Evolutionary conservation across 2,888 invertebrate genomes (phyloP).

Genomic region (Arctia plantaginis): DNA sequence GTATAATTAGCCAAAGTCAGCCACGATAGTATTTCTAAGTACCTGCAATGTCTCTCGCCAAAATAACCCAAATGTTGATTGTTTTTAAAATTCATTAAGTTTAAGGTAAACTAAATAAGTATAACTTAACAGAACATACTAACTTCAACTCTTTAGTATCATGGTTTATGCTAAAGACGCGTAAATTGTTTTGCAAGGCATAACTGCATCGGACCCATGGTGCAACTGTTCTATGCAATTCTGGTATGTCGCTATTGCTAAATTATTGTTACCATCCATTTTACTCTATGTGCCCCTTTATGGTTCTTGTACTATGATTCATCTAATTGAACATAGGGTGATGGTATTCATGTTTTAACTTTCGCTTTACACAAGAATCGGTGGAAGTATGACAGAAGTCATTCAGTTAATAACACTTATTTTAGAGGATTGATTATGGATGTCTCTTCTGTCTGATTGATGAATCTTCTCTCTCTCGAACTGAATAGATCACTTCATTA

Average conservation of each 20-base stretch:
- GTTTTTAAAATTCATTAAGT: no score
- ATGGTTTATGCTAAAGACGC: background rate
- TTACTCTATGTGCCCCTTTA: slow-evolving; percentile 26
- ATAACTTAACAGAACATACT: background rate
- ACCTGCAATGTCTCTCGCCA: no score
- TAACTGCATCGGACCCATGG: slow-evolving; percentile 28
- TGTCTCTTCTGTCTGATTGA: no score
- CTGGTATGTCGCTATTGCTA: slow-evolving; percentile 38
- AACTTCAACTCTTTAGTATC: background rate
- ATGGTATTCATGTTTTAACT: no score
- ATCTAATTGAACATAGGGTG: background rate
- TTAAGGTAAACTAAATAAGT: no score
- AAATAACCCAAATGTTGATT: no score
- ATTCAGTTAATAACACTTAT: no score
- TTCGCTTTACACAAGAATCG: background rate
- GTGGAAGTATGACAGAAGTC: background rate
- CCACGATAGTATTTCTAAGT: no score
- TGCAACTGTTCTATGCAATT: slow-evolving; percentile 46
- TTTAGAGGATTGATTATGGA: no score
- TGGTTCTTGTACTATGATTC: slow-evolving; percentile 25
- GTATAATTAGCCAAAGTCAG: no score
- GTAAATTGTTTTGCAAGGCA: slow-evolving; percentile 41
- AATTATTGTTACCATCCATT: slow-evolving; percentile 48
- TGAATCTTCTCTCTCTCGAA: no score
- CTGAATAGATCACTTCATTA: no score